A percentile compares a stretch with the other conserved stretches of the same genome.
These are phyloP conservation scores for Colaptes auratus DNA, from an alignment of 2,113 vertebrate genomes.

Conservation along the genomic window DNA sequence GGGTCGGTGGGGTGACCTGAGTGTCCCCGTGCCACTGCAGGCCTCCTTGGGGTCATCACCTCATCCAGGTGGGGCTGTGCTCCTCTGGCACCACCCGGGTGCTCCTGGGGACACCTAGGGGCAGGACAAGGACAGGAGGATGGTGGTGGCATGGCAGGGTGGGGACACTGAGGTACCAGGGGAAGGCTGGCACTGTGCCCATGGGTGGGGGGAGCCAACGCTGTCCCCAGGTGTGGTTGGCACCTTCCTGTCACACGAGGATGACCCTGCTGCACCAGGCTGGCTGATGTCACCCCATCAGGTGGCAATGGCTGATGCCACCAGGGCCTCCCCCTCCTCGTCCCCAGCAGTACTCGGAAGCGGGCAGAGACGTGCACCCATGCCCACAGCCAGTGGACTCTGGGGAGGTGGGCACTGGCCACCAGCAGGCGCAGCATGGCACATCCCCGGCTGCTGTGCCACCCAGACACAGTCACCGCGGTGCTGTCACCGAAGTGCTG, in stretches of 20 bases:
- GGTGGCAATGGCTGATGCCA: accelerated
- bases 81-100: background rate
- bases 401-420: background rate
- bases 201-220: accelerated
- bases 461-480: background rate
- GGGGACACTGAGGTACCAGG: background rate
- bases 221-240: accelerated
- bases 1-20: accelerated
- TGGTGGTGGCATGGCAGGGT: background rate
- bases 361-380: background rate
- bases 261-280: background rate
- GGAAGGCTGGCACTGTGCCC: background rate
- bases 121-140: background rate
- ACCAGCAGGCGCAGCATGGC: conserved; percentile 39
- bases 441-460: accelerated
- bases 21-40: accelerated
- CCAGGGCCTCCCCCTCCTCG: accelerated
- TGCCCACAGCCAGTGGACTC: background rate
- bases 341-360: background rate
- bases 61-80: background rate
- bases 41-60: background rate
- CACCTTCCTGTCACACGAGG: accelerated
- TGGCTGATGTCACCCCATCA: background rate
- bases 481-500: background rate
- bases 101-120: background rate